These are phyloP conservation scores for Sterrhoptilus dennistouni DNA, from an alignment of 2,113 vertebrate genomes.

Conservation along the genomic window DNA sequence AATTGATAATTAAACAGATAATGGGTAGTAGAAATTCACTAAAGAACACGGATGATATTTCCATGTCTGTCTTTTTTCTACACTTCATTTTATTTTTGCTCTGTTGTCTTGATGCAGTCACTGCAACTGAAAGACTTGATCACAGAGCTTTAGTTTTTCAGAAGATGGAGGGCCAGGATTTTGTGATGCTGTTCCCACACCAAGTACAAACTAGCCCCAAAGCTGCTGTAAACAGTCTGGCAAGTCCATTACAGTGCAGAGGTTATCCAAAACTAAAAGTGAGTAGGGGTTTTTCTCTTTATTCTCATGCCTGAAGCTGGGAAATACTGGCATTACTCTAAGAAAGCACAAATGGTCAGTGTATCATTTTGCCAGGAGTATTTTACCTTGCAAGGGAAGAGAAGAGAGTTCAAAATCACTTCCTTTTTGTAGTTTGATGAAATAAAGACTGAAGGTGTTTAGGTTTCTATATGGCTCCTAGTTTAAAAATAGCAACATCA, in stretches of 20 bases:
- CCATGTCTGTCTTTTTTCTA: not conserved
- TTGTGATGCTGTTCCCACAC: not conserved
- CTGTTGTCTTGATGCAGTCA: not conserved
- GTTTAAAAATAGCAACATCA: not conserved
- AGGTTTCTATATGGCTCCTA: not conserved
- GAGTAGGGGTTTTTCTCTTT: not conserved
- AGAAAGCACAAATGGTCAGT: not conserved
- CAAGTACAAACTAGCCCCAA: not conserved
- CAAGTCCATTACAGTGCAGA: not conserved
- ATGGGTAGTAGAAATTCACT: not conserved
- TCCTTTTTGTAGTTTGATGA: not conserved
- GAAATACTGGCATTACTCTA: not conserved
- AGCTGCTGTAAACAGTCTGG: slow-evolving; percentile 20
- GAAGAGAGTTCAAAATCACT: not conserved
- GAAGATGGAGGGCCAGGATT: not conserved
- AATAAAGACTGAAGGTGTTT: not conserved
- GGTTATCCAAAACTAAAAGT: not conserved
- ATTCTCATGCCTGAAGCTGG: not conserved
- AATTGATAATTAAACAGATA: not conserved
- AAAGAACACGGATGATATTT: not conserved
- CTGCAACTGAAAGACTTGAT: not conserved
- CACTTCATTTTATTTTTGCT: not conserved
- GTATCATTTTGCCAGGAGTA: not conserved
- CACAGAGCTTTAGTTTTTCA: not conserved
- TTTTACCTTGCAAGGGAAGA: not conserved